A percentile compares a stretch with the other conserved stretches of the same genome.
phyloP scores from a whole-genome alignment of 1,140 invertebrate genomes.

The Halyomorpha halys region DNA sequence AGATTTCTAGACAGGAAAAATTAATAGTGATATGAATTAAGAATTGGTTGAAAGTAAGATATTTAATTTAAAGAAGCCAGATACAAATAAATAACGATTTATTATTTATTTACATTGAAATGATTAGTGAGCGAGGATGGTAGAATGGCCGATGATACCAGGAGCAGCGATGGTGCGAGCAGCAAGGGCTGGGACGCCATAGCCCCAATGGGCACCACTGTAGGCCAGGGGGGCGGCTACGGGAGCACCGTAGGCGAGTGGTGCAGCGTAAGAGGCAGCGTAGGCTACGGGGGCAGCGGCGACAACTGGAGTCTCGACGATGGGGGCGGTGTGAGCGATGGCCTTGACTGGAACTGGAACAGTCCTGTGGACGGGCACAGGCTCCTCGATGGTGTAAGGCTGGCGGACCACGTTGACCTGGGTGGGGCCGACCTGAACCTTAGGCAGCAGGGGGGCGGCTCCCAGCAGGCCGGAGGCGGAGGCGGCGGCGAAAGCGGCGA shows the following conservation, averaged over 20 bases:
- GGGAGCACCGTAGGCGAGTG: conserved; percentile 20
- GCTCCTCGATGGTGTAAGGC: conserved; percentile 32
- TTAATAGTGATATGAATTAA: too few species aligned
- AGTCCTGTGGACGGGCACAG: conserved; percentile 30
- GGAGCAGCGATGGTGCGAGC: conserved; percentile 2
- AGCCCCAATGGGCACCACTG: neutral
- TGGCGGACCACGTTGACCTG: conserved; percentile 33
- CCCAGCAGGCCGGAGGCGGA: conserved; percentile 25
- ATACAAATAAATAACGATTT: too few species aligned
- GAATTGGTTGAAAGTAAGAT: too few species aligned
- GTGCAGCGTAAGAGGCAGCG: conserved; percentile 25
- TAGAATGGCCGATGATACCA: neutral
- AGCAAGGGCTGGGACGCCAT: conserved; percentile 14
- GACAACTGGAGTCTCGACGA: conserved; percentile 23
- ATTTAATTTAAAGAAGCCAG: too few species aligned
- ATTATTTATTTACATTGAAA: too few species aligned
- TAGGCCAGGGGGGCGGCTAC: conserved; percentile 11
- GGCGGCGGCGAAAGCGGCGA: conserved; percentile 22
- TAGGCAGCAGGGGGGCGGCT: conserved; percentile 32
- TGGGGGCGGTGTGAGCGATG: conserved; percentile 32
- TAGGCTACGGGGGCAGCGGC: conserved; percentile 13
- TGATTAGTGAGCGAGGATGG: too few species aligned
- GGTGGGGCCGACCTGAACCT: conserved; percentile 31
- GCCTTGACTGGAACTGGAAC: conserved; percentile 33
- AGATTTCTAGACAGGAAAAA: too few species aligned